Evolutionary conservation across 2,797 vertebrate genomes (phyloP).

Genomic region (Lagorchestes hirsutus): DNA sequence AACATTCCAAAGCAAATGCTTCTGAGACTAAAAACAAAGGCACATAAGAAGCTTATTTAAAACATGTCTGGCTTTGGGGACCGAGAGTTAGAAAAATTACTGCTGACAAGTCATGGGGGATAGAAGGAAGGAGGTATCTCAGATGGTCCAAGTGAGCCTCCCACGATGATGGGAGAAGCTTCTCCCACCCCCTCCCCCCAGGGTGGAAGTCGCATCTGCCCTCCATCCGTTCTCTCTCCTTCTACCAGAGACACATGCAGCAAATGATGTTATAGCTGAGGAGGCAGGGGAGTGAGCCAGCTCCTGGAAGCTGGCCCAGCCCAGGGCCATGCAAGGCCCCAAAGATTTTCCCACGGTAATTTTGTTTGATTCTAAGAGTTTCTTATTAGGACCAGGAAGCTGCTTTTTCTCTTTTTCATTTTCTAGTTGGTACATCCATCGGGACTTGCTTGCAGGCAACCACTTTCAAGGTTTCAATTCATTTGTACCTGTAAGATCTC

Average conservation of each 20-base stretch:
- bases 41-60: slow-evolving; percentile 58
- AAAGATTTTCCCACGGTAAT: background rate
- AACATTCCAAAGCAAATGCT: slow-evolving; percentile 59
- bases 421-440: background rate
- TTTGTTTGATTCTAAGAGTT: background rate
- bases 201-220: slow-evolving; percentile 4
- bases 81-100: slow-evolving; percentile 20
- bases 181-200: background rate
- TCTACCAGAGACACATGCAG: slow-evolving; percentile 7
- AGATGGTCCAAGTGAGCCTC: slow-evolving; percentile 50
- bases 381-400: background rate
- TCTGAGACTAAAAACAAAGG: slow-evolving; percentile 67
- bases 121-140: background rate
- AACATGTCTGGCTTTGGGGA: slow-evolving; percentile 41
- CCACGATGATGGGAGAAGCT: slow-evolving; percentile 9
- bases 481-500: background rate
- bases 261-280: background rate
- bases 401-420: background rate
- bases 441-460: background rate
- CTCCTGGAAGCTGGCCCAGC: background rate
- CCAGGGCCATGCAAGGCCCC: background rate
- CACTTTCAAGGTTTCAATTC: background rate
- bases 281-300: background rate
- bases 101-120: background rate
- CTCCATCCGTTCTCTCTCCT: background rate